Evolutionary conservation across 2,888 invertebrate species (phyloP).

Genomic region (Stomorhina lunata): DNA sequence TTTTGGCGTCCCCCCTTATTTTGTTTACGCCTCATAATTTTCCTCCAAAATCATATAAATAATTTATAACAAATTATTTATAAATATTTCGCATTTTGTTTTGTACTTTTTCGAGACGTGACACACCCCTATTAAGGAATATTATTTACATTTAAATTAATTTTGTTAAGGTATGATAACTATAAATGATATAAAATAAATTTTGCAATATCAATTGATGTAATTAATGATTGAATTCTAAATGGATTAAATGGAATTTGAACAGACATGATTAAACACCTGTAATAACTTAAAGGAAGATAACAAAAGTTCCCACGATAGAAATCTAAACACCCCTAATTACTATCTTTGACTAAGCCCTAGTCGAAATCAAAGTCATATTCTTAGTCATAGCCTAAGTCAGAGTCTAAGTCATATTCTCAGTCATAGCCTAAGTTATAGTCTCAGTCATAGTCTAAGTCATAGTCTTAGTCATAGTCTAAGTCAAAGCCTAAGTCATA

Average conservation of each 20-base stretch:
- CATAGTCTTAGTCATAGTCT: too few species aligned
- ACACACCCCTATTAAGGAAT: constrained; percentile 49
- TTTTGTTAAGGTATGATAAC: background rate
- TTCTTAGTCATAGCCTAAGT: too few species aligned
- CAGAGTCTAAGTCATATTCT: too few species aligned
- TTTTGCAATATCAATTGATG: background rate
- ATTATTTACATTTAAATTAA: background rate
- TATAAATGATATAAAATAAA: too few species aligned
- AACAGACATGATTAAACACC: constrained; percentile 20
- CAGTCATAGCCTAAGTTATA: too few species aligned
- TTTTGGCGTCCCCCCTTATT: background rate
- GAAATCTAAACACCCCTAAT: background rate
- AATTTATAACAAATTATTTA: background rate
- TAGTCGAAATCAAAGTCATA: too few species aligned
- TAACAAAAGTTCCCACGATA: constrained; percentile 39
- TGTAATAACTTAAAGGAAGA: constrained; percentile 11
- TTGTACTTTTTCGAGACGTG: constrained; percentile 5
- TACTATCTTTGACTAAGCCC: too few species aligned
- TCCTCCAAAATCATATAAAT: background rate
- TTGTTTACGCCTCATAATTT: background rate
- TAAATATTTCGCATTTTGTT: background rate
- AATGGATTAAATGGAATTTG: constrained; percentile 18
- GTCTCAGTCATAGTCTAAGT: too few species aligned
- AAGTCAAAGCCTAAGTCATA: too few species aligned
- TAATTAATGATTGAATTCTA: constrained; percentile 29